A percentile compares a stretch with the other conserved stretches of the same genome.
phyloP scores from a whole-genome alignment of 2,113 vertebrate species.

The Psilopsiagon aurifrons region DNA sequence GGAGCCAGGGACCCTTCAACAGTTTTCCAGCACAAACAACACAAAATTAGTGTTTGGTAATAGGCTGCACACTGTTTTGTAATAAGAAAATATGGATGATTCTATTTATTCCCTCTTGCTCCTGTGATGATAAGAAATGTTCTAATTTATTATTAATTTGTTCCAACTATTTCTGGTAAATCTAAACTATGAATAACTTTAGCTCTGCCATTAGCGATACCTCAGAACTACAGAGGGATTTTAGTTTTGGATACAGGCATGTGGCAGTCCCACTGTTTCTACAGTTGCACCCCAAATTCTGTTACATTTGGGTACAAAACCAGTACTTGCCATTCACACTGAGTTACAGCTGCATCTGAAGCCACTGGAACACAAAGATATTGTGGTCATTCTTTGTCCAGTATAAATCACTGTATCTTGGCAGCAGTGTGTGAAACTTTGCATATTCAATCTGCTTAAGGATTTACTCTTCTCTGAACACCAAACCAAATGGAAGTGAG shows the following conservation, averaged over 20 bases:
- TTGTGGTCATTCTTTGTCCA: not conserved
- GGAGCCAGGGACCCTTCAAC: conserved; percentile 25
- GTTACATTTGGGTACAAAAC: not conserved
- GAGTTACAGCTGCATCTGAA: not conserved
- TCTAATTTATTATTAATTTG: conserved; percentile 81
- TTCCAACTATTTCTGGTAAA: conserved; percentile 74
- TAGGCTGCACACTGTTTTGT: conserved; percentile 69
- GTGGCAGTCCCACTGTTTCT: not conserved
- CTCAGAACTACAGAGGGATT: conserved; percentile 45
- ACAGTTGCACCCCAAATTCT: conserved; percentile 7
- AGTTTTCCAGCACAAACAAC: conserved; percentile 32
- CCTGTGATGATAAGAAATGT: conserved; percentile 64
- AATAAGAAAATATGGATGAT: conserved; percentile 70
- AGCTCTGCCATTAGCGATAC: conserved; percentile 52
- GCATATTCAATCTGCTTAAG: not conserved
- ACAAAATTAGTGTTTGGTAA: conserved; percentile 53
- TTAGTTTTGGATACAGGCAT: conserved; percentile 1
- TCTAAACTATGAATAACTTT: conserved; percentile 74
- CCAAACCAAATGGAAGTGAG: not conserved
- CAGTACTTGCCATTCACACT: not conserved
- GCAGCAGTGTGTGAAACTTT: not conserved
- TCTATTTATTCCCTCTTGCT: conserved; percentile 71
- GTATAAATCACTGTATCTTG: not conserved
- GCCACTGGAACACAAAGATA: not conserved
- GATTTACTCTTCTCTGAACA: not conserved